Conservation (phyloP, 2,797 vertebrate species). For the Cyclopterus lumpus region DNA sequence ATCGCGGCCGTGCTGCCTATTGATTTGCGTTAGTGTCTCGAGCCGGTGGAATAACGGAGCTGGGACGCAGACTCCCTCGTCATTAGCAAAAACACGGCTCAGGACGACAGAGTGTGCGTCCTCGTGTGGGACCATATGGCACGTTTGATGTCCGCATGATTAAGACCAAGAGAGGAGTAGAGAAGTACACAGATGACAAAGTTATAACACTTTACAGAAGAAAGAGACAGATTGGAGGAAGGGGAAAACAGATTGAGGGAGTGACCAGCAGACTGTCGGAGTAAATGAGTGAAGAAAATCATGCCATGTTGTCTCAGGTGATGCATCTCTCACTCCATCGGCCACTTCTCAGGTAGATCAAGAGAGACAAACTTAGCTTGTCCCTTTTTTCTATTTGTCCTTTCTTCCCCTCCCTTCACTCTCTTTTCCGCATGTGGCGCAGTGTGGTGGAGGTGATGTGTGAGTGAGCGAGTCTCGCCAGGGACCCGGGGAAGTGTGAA, state of each 20-base stretch:
- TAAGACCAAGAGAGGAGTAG: constrained; percentile 48
- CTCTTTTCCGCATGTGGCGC: constrained; percentile 56
- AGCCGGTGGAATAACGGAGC: constrained; percentile 68
- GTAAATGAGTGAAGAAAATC: constrained; percentile 27
- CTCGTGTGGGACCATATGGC: constrained; percentile 63
- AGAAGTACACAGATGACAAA: constrained; percentile 65
- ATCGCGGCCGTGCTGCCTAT: constrained; percentile 74
- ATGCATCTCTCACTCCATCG: constrained; percentile 43
- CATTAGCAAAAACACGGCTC: constrained; percentile 59
- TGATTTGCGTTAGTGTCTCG: constrained; percentile 74
- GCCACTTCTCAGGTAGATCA: constrained; percentile 52
- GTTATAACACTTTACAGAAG: constrained; percentile 52
- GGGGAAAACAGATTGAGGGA: constrained; percentile 36
- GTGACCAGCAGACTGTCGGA: constrained; percentile 42
- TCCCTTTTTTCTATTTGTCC: background rate
- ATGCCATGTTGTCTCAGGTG: constrained; percentile 30
- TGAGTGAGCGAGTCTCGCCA: constrained; percentile 53
- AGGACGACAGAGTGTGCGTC: constrained; percentile 32
- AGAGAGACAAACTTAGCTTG: constrained; percentile 47
- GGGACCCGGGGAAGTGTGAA: constrained; percentile 74
- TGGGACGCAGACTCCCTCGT: constrained; percentile 67
- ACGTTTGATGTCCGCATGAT: constrained; percentile 63
- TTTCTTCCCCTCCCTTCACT: constrained; percentile 21
- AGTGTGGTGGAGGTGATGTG: constrained; percentile 65
- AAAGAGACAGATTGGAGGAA: constrained; percentile 23